Evolutionary conservation across 2,113 vertebrate genomes (phyloP).

Genomic region (Tamias sibiricus): DNA sequence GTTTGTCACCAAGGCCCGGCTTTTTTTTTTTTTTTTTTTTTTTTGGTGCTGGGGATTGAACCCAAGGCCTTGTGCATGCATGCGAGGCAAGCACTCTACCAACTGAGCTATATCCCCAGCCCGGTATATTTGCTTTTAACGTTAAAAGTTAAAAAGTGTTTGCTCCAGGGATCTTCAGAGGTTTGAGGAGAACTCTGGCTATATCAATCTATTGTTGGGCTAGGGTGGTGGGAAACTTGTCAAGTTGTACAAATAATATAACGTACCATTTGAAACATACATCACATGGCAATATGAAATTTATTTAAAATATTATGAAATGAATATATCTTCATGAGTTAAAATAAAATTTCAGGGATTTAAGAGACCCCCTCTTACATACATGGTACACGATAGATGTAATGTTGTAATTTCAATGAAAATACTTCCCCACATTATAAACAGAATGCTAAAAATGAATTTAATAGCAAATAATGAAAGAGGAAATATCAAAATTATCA

Average conservation of each 20-base stretch:
- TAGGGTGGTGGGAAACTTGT: neutral
- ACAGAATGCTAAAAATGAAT: neutral
- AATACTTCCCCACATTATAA: neutral
- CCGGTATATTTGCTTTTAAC: neutral
- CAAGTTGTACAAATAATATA: neutral
- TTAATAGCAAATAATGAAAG: neutral
- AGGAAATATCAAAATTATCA: neutral
- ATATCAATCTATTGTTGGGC: neutral
- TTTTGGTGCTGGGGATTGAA: too few relatives aligned
- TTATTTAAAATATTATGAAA: neutral
- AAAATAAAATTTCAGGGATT: neutral
- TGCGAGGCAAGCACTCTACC: too few relatives aligned
- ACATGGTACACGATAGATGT: neutral
- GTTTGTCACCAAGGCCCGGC: too few relatives aligned
- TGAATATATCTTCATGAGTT: neutral
- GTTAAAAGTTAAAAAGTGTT: neutral
- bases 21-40: too few relatives aligned
- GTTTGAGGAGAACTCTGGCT: neutral
- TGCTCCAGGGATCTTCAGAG: neutral
- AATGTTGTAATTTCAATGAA: neutral
- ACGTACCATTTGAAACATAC: neutral
- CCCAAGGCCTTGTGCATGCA: too few relatives aligned
- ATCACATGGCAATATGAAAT: neutral
- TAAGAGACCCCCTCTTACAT: neutral
- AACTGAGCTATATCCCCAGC: too few relatives aligned